Evolutionary conservation across 2,797 vertebrate genomes (phyloP).

Genomic region (Agapornis canus): DNA sequence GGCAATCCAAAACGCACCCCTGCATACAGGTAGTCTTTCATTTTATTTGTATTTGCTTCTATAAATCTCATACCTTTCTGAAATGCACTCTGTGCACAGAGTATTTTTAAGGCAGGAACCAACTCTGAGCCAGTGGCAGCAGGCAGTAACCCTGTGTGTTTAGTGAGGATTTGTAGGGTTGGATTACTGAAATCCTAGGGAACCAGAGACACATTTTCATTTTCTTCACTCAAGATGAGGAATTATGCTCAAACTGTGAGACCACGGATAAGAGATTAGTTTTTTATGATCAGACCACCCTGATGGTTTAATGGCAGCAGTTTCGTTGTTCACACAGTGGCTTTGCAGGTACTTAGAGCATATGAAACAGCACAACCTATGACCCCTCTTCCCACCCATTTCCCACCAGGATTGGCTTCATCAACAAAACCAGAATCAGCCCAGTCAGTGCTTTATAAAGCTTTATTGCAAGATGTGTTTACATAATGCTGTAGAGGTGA

Average conservation of each 20-base stretch:
- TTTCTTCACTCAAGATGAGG: not conserved
- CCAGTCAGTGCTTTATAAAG: conserved; percentile 75
- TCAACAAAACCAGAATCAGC: not conserved
- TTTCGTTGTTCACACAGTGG: not conserved
- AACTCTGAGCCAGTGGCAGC: not conserved
- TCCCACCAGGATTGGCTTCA: not conserved
- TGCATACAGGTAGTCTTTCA: not conserved
- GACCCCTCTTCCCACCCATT: not conserved
- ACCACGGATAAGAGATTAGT: not conserved
- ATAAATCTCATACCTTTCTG: not conserved
- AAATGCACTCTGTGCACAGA: not conserved
- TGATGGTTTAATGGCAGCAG: not conserved
- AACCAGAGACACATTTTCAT: not conserved
- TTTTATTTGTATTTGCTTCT: not conserved
- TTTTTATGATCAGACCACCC: not conserved
- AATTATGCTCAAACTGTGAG: not conserved
- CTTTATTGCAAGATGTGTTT: conserved; percentile 85
- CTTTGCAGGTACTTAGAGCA: not conserved
- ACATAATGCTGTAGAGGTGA: conserved; percentile 77
- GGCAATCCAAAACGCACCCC: not conserved
- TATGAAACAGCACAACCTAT: not conserved
- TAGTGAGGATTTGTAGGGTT: not conserved
- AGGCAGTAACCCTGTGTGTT: not conserved
- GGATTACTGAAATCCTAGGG: not conserved
- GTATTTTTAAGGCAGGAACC: not conserved